Evolutionary conservation across 2,888 invertebrate species (phyloP).

Genomic region (Caenorhabditis sp.): DNA sequence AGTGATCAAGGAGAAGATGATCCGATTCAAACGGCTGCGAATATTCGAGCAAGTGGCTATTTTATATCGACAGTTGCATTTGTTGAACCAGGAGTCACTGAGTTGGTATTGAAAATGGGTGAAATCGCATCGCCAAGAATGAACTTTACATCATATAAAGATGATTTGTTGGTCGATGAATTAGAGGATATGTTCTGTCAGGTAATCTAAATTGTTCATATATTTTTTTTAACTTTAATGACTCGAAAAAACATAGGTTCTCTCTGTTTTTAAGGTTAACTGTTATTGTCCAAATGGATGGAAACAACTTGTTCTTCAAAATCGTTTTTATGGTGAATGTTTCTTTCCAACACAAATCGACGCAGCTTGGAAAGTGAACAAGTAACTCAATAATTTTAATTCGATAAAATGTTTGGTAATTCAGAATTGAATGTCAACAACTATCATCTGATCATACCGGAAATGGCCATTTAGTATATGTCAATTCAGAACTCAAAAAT

Average conservation of each 20-base stretch:
- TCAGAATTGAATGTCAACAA: constrained; percentile 13
- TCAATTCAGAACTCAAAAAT: constrained; percentile 30
- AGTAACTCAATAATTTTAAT: constrained; percentile 6
- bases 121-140: constrained; percentile 29
- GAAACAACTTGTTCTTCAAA: constrained; percentile 22
- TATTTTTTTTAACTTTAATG: not conserved
- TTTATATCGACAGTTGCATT: constrained; percentile 35
- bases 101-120: constrained; percentile 20
- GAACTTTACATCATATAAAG: constrained; percentile 35
- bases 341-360: constrained; percentile 31
- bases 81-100: constrained; percentile 18
- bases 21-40: constrained; percentile 19
- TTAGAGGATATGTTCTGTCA: constrained; percentile 36
- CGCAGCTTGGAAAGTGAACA: constrained; percentile 31
- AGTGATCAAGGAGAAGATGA: constrained; percentile 35
- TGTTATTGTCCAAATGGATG: constrained; percentile 42
- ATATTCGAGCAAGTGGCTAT: constrained; percentile 18
- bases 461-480: constrained; percentile 34
- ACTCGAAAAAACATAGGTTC: not conserved
- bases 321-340: constrained; percentile 38
- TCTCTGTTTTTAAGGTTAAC: constrained; percentile 17
- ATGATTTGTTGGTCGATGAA: constrained; percentile 30
- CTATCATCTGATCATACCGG: constrained; percentile 28
- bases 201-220: constrained; percentile 8
- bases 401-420: not conserved